A percentile compares a stretch with the other conserved stretches of the same genome.
These are phyloP conservation scores for Hypolimnas misippus DNA, from an alignment of 2,888 invertebrate species.

Conservation along the genomic window DNA sequence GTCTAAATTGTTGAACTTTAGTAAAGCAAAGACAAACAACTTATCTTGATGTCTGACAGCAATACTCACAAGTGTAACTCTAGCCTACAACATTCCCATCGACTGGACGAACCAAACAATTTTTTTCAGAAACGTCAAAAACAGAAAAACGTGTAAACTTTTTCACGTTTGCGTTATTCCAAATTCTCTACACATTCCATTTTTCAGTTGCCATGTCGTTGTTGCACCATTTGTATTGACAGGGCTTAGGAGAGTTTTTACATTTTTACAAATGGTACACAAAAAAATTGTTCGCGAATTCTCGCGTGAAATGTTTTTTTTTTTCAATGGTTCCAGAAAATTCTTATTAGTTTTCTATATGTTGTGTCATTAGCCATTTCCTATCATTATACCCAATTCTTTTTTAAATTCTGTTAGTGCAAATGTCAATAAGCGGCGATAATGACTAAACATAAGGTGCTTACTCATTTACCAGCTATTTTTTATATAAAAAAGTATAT, in stretches of 20 bases:
- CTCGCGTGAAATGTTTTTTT: neutral
- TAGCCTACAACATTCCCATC: neutral
- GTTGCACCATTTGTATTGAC: slow-evolving; percentile 6
- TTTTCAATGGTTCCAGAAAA: neutral
- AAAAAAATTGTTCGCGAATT: neutral
- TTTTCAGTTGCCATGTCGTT: slow-evolving; percentile 5
- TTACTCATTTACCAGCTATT: no score
- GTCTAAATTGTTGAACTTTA: no score
- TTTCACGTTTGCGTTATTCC: neutral
- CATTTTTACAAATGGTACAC: neutral
- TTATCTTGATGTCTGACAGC: no score
- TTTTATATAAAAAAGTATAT: no score
- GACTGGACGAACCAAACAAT: neutral
- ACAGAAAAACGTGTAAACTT: neutral
- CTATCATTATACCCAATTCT: no score
- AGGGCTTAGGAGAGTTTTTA: neutral
- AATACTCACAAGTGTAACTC: no score
- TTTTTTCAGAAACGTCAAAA: neutral
- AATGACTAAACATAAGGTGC: no score
- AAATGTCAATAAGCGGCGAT: no score
- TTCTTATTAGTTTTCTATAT: no score
- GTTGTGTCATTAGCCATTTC: no score
- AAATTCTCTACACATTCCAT: neutral
- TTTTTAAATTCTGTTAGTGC: no score
- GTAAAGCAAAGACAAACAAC: no score